Evolutionary conservation across 92 coral and sea anemone genomes (phyloP).

Genomic region (Heteractis magnifica): DNA sequence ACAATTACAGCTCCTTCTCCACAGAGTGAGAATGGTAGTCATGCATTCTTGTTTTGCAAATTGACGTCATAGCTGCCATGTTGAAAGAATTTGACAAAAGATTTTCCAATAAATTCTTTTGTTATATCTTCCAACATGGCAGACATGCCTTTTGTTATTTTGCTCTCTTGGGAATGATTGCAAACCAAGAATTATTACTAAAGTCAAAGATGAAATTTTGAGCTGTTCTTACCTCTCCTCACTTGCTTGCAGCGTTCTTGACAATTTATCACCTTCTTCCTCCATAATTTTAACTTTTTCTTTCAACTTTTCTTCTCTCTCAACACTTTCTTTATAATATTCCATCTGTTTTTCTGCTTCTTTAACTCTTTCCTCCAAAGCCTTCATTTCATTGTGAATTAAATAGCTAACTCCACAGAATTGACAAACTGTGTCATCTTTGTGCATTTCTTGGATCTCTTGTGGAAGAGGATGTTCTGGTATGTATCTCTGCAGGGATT

Average conservation of each 20-base stretch:
- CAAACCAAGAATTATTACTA: background rate
- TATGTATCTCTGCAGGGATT: constrained; percentile 6
- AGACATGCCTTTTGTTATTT: too few relatives aligned
- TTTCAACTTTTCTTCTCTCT: constrained; percentile 84
- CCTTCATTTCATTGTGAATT: constrained; percentile 97
- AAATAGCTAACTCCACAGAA: constrained; percentile 98
- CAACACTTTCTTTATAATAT: constrained; percentile 87
- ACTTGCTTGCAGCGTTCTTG: constrained; percentile 68
- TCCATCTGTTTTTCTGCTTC: constrained; percentile 92
- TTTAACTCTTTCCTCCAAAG: constrained; percentile 77
- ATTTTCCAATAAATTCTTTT: too few relatives aligned
- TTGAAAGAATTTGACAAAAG: too few relatives aligned
- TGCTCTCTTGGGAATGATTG: too few relatives aligned
- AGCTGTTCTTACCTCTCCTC: constrained; percentile 62
- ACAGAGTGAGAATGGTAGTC: too few relatives aligned
- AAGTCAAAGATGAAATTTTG: background rate
- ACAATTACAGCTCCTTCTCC: too few relatives aligned
- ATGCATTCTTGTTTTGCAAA: too few relatives aligned
- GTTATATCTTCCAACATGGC: too few relatives aligned
- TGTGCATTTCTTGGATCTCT: constrained; percentile 82
- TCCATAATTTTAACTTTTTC: constrained; percentile 70
- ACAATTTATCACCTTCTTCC: constrained; percentile 61
- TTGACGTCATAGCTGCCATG: too few relatives aligned
- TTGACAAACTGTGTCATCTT: constrained; percentile 94
- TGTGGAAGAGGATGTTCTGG: constrained; percentile 94